phyloP scores from a whole-genome alignment of 2,113 vertebrate genomes.

The Burhinus bistriatus region DNA sequence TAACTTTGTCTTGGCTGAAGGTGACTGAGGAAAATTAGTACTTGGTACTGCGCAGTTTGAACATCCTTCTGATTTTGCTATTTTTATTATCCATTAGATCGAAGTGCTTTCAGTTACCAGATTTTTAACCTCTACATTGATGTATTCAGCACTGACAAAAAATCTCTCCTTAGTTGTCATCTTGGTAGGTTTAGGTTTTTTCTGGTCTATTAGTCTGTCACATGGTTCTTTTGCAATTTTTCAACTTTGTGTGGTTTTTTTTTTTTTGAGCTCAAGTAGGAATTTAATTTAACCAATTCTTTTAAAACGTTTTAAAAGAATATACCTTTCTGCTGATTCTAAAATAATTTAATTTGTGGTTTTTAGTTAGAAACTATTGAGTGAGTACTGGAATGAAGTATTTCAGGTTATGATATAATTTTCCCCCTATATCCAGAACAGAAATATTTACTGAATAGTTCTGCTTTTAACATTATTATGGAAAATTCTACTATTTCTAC shows the following conservation, averaged over 20 bases:
- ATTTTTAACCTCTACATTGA: not conserved
- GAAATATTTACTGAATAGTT: not conserved
- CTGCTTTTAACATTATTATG: not conserved
- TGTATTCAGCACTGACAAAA: not conserved
- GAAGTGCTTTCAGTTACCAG: not conserved
- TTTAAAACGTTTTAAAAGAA: not conserved
- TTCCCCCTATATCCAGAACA: not conserved
- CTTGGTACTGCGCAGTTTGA: not conserved
- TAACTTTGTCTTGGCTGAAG: not conserved
- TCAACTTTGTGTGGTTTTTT: not conserved
- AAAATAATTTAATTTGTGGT: not conserved
- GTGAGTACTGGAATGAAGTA: not conserved
- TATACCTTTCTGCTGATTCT: not conserved
- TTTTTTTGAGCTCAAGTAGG: not conserved
- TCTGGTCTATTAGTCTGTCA: not conserved
- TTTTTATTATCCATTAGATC: not conserved
- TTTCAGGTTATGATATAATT: not conserved
- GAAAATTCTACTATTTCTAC: not conserved
- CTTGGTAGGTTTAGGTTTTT: not conserved
- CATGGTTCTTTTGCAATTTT: not conserved
- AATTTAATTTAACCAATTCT: not conserved
- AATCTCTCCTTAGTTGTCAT: not conserved
- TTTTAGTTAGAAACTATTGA: not conserved
- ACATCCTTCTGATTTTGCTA: not conserved
- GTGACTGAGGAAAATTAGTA: not conserved